Conservation (phyloP, 2,888 invertebrate species). For the Scaptomyza tumidula region DNA sequence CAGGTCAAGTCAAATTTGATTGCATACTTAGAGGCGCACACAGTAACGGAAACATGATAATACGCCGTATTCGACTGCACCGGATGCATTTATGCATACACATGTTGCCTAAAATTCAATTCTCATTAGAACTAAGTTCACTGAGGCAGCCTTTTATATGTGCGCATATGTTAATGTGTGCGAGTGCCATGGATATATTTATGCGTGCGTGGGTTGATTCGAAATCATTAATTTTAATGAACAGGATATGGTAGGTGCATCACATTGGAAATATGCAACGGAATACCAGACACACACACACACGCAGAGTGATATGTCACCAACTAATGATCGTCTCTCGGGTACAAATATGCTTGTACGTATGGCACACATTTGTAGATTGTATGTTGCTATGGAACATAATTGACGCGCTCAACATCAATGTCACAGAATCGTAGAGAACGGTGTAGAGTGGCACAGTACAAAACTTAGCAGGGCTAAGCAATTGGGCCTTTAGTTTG, state of each 20-base stretch:
- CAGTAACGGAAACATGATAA: conserved; percentile 18
- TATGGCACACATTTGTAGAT: conserved; percentile 42
- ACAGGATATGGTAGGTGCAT: conserved; percentile 63
- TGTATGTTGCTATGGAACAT: conserved; percentile 50
- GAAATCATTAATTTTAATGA: conserved; percentile 77
- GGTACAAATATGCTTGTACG: conserved; percentile 27
- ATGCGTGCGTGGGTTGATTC: conserved; percentile 39
- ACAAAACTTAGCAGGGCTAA: not conserved
- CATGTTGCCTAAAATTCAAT: conserved; percentile 59
- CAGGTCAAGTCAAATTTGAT: conserved; percentile 6
- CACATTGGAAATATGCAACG: conserved; percentile 48
- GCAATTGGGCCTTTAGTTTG: conserved; percentile 26
- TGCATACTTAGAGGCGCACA: conserved; percentile 32
- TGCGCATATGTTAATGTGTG: not conserved
- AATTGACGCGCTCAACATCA: conserved; percentile 66
- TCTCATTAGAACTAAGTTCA: conserved; percentile 52
- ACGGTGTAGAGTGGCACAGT: not conserved
- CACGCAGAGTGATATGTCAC: conserved; percentile 20
- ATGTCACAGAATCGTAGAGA: conserved; percentile 46
- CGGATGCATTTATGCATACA: conserved; percentile 46
- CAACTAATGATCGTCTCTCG: conserved; percentile 73
- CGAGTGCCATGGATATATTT: not conserved
- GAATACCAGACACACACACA: conserved; percentile 13
- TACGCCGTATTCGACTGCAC: conserved; percentile 27
- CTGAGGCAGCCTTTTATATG: conserved; percentile 44